Percentiles rank a stretch among this genome's conserved stretches.
phyloP scores from a whole-genome alignment of 2,888 invertebrate species.

The Andrena praecox region DNA sequence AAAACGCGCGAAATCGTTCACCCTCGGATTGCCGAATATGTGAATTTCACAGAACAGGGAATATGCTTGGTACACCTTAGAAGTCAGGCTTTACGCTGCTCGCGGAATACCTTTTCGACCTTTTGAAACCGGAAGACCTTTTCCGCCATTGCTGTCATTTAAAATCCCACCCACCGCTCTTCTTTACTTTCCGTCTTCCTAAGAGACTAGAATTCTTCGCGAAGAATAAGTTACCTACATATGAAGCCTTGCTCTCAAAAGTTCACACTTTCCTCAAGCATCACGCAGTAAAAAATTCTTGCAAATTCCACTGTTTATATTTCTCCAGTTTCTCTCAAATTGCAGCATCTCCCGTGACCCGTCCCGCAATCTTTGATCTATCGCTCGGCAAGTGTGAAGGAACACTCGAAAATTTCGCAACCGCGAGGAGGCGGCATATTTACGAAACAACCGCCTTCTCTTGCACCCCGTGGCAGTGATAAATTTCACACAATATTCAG shows the following conservation, averaged over 20 bases:
- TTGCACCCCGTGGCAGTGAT: background rate
- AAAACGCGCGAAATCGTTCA: conserved; percentile 20
- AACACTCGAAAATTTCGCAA: background rate
- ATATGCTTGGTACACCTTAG: background rate
- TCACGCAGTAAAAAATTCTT: too few relatives aligned
- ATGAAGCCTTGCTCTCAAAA: too few relatives aligned
- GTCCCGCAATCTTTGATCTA: background rate
- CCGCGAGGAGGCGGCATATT: background rate
- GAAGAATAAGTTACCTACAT: too few relatives aligned
- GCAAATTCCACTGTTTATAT: too few relatives aligned
- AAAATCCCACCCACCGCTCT: background rate
- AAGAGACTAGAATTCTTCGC: too few relatives aligned
- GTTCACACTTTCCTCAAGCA: too few relatives aligned
- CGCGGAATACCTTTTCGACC: conserved; percentile 21
- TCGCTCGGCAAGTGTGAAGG: background rate
- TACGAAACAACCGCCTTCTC: background rate
- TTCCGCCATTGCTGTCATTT: background rate
- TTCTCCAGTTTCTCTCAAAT: too few relatives aligned
- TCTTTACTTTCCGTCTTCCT: background rate
- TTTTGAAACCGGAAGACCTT: conserved; percentile 18
- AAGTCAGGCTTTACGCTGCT: conserved; percentile 1
- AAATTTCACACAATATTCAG: conserved; percentile 40
- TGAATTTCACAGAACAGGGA: conserved; percentile 6
- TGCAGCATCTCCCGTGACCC: background rate
- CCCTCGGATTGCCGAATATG: background rate